Conservation (phyloP, 2,888 invertebrate species). For the Harpalus rufipes region DNA sequence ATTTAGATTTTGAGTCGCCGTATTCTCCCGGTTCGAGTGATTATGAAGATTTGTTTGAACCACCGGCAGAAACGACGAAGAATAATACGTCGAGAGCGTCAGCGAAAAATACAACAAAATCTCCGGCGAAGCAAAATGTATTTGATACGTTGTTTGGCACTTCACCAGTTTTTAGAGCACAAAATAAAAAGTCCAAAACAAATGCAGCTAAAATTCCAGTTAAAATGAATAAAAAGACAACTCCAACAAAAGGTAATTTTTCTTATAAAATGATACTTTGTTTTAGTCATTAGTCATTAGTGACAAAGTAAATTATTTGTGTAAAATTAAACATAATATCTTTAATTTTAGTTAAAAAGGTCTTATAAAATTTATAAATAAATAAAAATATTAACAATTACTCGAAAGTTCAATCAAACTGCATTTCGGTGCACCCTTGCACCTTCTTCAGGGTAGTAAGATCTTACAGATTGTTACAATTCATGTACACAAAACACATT, state of each 20-base stretch:
- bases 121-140: constrained; percentile 75
- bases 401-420: too few species aligned
- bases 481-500: too few species aligned
- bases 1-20: constrained; percentile 88
- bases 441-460: too few species aligned
- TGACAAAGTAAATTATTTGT: too few species aligned
- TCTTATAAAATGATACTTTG: background rate
- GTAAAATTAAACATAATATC: too few species aligned
- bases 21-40: constrained; percentile 94
- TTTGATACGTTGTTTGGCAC: constrained; percentile 85
- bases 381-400: too few species aligned
- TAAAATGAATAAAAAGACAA: constrained; percentile 72
- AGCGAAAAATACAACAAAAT: constrained; percentile 71
- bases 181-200: constrained; percentile 71
- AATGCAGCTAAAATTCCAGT: constrained; percentile 76
- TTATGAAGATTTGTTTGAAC: constrained; percentile 92
- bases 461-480: too few species aligned
- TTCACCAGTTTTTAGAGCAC: constrained; percentile 76
- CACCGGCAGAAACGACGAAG: constrained; percentile 79
- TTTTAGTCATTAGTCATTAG: too few species aligned
- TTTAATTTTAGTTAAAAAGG: too few species aligned
- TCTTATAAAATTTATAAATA: too few species aligned
- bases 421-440: too few species aligned
- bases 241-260: constrained; percentile 74
- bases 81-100: constrained; percentile 69